Evolutionary conservation across 2,888 invertebrate genomes (phyloP), one percentile per base, ranked within the genome.

Genomic region (Scaptomyza flava): DNA sequence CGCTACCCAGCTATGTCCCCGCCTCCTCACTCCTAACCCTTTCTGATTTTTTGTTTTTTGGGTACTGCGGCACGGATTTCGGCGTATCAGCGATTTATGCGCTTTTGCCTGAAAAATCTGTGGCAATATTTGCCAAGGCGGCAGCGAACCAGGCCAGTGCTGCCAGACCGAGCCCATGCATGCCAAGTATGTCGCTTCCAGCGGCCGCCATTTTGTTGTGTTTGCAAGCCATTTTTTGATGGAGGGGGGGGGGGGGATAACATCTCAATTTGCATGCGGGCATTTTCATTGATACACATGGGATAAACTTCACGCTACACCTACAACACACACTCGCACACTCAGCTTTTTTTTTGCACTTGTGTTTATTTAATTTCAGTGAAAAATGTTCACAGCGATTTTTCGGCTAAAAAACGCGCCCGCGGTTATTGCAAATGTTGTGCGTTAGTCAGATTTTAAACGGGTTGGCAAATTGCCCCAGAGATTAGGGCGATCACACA

Each of bases 341-440:
- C 41, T 2, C 23, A 9, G 3, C 23, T 20, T 45, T 50, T 64
- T 83, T 72, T 60, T 56, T 46, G 11, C 51, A 34, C 30, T 60
- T 70, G 68, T 89, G 88, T 89, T 89, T 89, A 89, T 89, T 89
- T 89, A 89, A 89, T 89, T 89, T 79, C 36, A 9, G n/a, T 47
- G n/a, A 36, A 77, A 79, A 82, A 85, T 83, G 67, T 87, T 77
- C 77, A 69, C 73, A 74, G 83, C 75, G 72, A 78, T 84, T 84
- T 84, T 80, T 65, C 14, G 47, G 57, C 63, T 66, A 70, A 84
- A 85, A 84, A 84, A 87, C 52, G 64, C 61, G 86, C 88, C 75
- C 30, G 77, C 71, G 84, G 89, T 61, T 75, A 79, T 79, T 64
- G 77, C 82, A 87, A 81, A 87, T 88, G 72, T 76, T 85, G 73